These are phyloP conservation scores for Mus caroli DNA, from an alignment of 2,797 vertebrate species.

Conservation along the genomic window DNA sequence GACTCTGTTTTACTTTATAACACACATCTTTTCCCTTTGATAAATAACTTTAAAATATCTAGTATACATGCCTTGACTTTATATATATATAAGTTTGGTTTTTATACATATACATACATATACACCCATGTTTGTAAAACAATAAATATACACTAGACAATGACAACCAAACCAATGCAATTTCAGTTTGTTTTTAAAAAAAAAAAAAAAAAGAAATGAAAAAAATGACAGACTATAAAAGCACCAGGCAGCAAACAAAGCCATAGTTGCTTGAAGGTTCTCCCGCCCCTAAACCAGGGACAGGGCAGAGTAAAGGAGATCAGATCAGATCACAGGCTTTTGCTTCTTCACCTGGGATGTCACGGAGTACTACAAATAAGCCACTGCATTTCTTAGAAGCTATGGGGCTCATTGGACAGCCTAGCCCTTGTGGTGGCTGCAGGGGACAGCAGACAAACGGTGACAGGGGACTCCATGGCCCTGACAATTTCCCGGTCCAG, in stretches of 20 bases:
- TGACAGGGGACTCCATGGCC: background rate
- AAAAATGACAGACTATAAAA: slow-evolving; percentile 72
- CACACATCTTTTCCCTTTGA: slow-evolving; percentile 91
- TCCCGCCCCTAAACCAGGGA: slow-evolving; percentile 74
- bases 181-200: slow-evolving; percentile 60
- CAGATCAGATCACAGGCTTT: background rate
- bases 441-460: background rate
- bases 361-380: slow-evolving; percentile 32
- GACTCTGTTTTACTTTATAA: slow-evolving; percentile 92
- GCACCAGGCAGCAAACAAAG: slow-evolving; percentile 82
- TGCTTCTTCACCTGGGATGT: background rate
- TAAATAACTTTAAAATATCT: slow-evolving; percentile 94
- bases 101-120: slow-evolving; percentile 87
- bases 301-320: slow-evolving; percentile 40
- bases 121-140: slow-evolving; percentile 87
- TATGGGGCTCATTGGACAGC: slow-evolving; percentile 19
- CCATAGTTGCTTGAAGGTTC: slow-evolving; percentile 72
- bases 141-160: slow-evolving; percentile 92
- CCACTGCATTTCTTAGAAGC: slow-evolving; percentile 12
- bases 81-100: slow-evolving; percentile 83
- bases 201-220: background rate
- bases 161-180: slow-evolving; percentile 87
- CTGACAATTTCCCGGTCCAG: background rate
- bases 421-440: slow-evolving; percentile 54
- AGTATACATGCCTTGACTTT: slow-evolving; percentile 93